Base-by-base conservation (phyloP, 2,888 invertebrate genomes). In the Nowickia ferox region DNA sequence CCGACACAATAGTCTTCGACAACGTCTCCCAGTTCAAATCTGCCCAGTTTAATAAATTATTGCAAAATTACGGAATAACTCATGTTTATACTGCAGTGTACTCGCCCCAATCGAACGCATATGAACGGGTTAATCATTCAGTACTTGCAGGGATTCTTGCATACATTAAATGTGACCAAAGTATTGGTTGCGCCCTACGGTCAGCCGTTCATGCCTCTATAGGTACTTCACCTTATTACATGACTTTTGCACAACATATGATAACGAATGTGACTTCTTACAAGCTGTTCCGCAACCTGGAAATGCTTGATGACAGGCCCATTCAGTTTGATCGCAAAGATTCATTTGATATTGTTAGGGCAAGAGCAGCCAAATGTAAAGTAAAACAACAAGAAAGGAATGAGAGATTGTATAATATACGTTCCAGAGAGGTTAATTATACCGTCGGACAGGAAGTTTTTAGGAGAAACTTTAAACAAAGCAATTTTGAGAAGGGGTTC, bases 191-290 rank as follows among this genome's bases (percentile, higher is more conserved):
- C n/a, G n/a, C 63, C 11, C 15, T 59, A 13, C 13, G 59, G 19
- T 72, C 57, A 22, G 10, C 46, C 13, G 59, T 72, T 30, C 72
- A 59, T 22, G 9, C 59, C 1, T 19, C 72, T 2, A 5, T 59
- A 59, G 57, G 57, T 38, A 59, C 57, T 15, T 59, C n/a, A 55
- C 72, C 72, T 46, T 72, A 72, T n/a, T 72, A 46, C 38, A 72
- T 57, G 22, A n/a, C 72, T 1, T 72, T 19, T 13, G 57, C 38
- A 30, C 57, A 59, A 30, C 57, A 59, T 59, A 59, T 59, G 59
- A 38, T 30, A 13, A 72, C 72, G 1, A 59, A 59, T 17, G 72
- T 48, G 8, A 44, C 17, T 5, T 46, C 59, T 9, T 72, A 72
- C 46, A 44, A n/a, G 30, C 22, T 72, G 15, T 11, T 72, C 10